Conservation (phyloP, 2,888 invertebrate species). For the Parelbella ahira region DNA sequence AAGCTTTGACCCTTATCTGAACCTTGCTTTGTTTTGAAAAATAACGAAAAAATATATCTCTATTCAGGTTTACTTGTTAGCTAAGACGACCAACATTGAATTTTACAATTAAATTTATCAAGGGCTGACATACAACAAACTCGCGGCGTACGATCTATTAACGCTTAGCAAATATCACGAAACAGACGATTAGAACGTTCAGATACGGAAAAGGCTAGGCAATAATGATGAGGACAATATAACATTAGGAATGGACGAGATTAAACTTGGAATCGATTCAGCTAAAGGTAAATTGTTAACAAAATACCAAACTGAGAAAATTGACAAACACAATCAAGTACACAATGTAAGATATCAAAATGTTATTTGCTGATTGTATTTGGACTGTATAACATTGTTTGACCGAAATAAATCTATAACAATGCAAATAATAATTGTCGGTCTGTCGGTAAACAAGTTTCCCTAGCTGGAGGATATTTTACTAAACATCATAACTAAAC, state of each 20-base stretch:
- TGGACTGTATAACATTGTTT: no score
- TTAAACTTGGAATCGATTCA: conserved; percentile 15
- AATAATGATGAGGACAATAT: conserved; percentile 20
- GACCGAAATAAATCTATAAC: not conserved
- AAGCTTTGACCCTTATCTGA: no score
- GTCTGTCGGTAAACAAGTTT: conserved; percentile 11
- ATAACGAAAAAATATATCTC: no score
- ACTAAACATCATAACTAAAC: conserved; percentile 21
- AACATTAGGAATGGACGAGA: conserved; percentile 18
- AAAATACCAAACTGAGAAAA: conserved; percentile 1
- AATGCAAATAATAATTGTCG: conserved; percentile 1
- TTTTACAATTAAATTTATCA: conserved; percentile 13
- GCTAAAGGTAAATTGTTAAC: conserved; percentile 10
- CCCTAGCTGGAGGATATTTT: conserved; percentile 8
- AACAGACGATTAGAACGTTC: conserved; percentile 18
- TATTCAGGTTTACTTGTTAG: no score
- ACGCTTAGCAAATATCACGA: conserved; percentile 16
- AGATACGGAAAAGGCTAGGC: conserved; percentile 24
- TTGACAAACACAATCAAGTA: no score
- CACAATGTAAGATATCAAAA: no score
- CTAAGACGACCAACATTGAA: no score
- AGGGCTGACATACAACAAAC: no score
- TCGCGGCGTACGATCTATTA: conserved; percentile 17
- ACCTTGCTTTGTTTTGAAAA: no score
- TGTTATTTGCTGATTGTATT: no score